Percentiles rank a stretch among this genome's conserved stretches.
Conservation (phyloP, 1,140 invertebrate genomes). For the Ostrea denselamellosa region DNA sequence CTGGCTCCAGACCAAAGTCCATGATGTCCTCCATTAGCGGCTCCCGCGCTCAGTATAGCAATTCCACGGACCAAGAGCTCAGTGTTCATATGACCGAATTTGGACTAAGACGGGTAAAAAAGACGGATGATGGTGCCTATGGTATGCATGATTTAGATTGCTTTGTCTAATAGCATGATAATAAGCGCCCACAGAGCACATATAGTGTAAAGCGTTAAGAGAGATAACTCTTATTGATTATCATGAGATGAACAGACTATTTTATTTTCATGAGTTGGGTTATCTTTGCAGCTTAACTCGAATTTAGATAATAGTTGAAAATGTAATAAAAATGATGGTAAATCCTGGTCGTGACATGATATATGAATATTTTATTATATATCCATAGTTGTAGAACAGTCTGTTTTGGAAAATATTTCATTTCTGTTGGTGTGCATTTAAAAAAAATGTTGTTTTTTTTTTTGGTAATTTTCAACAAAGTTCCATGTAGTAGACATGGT, state of each 20-base stretch:
- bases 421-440: no score
- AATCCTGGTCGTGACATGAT: no score
- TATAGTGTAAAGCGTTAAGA: neutral
- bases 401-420: no score
- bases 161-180: constrained; percentile 53
- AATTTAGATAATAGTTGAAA: neutral
- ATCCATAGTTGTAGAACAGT: no score
- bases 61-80: constrained; percentile 46
- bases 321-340: no score
- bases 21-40: constrained; percentile 46
- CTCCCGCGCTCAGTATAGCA: constrained; percentile 47
- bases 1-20: constrained; percentile 50
- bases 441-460: neutral
- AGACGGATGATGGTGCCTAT: constrained; percentile 51
- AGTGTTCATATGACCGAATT: constrained; percentile 58
- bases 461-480: neutral
- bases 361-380: no score
- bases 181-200: neutral
- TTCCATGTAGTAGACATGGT: constrained; percentile 30
- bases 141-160: constrained; percentile 57
- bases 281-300: neutral
- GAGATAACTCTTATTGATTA: neutral
- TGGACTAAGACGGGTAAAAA: constrained; percentile 57
- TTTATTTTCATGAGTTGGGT: neutral
- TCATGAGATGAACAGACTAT: neutral